Evolutionary conservation across 2,888 invertebrate genomes (phyloP).

Genomic region (Eretmocerus hayati): DNA sequence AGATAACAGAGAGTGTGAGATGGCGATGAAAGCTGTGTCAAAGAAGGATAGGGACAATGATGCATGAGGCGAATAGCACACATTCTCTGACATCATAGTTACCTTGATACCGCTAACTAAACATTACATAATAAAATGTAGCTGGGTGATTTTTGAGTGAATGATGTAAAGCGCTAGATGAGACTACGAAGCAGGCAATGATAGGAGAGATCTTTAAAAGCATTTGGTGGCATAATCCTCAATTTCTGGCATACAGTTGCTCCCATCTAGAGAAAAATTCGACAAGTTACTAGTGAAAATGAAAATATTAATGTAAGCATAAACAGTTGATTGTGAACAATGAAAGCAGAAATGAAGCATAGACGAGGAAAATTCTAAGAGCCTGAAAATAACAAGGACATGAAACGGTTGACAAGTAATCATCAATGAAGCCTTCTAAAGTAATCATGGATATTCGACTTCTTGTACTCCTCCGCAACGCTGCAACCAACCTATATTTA

Average conservation of each 20-base stretch:
- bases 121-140: constrained; percentile 40
- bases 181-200: constrained; percentile 44
- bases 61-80: too few species aligned
- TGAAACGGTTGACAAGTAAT: not conserved
- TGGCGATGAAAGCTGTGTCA: too few species aligned
- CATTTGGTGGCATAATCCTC: constrained; percentile 41
- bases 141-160: constrained; percentile 38
- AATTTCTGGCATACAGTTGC: constrained; percentile 45
- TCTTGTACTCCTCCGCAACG: not conserved
- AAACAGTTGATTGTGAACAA: not conserved
- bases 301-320: not conserved
- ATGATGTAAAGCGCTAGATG: constrained; percentile 42
- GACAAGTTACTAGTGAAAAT: constrained; percentile 12
- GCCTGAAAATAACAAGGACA: constrained; percentile 10
- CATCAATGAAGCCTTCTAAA: not conserved
- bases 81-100: constrained; percentile 42
- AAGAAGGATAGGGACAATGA: too few species aligned
- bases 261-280: constrained; percentile 42
- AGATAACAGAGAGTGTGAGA: too few species aligned
- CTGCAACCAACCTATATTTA: constrained; percentile 1
- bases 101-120: constrained; percentile 42
- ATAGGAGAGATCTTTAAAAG: constrained; percentile 35
- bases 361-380: not conserved
- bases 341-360: constrained; percentile 2
- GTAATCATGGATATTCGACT: too few species aligned